Conservation (phyloP, 2,113 vertebrate genomes). For the Oxyura jamaicensis region DNA sequence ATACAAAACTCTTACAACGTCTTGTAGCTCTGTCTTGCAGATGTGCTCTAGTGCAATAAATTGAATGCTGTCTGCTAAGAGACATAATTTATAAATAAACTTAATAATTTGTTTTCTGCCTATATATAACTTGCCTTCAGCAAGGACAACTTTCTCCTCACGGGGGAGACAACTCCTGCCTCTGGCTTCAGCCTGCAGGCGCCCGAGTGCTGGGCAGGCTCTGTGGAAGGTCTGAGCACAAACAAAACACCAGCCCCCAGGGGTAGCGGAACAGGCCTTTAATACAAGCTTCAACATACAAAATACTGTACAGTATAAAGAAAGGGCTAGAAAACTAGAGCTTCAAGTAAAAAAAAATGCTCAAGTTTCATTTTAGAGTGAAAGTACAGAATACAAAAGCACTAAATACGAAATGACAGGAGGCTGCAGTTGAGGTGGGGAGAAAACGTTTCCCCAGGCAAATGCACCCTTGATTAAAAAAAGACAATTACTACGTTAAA, state of each 20-base stretch:
- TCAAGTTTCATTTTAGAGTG: not conserved
- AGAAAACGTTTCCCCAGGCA: accelerated
- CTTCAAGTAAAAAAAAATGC: conserved; percentile 24
- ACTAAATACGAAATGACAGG: not conserved
- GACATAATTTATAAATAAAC: conserved; percentile 85
- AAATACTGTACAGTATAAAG: conserved; percentile 74
- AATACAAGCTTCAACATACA: conserved; percentile 67
- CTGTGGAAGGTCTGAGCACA: not conserved
- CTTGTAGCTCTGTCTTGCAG: conserved; percentile 77
- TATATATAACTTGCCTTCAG: not conserved
- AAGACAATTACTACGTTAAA: not conserved
- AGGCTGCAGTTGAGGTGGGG: not conserved
- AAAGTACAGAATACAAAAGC: conserved; percentile 37
- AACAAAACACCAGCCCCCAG: not conserved
- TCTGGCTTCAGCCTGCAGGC: not conserved
- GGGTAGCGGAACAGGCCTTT: conserved; percentile 62
- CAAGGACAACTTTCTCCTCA: not conserved
- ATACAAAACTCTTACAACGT: conserved; percentile 70
- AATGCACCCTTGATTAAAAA: not conserved
- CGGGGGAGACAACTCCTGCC: not conserved
- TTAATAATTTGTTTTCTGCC: conserved; percentile 61
- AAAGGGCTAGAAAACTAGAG: conserved; percentile 76
- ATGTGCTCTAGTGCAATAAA: conserved; percentile 84
- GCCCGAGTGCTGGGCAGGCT: not conserved
- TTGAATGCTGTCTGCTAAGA: conserved; percentile 80